Percentiles rank a stretch among this genome's conserved stretches.
Evolutionary conservation across 2,888 invertebrate genomes (phyloP).

Genomic region (Iselma pallidipennis): DNA sequence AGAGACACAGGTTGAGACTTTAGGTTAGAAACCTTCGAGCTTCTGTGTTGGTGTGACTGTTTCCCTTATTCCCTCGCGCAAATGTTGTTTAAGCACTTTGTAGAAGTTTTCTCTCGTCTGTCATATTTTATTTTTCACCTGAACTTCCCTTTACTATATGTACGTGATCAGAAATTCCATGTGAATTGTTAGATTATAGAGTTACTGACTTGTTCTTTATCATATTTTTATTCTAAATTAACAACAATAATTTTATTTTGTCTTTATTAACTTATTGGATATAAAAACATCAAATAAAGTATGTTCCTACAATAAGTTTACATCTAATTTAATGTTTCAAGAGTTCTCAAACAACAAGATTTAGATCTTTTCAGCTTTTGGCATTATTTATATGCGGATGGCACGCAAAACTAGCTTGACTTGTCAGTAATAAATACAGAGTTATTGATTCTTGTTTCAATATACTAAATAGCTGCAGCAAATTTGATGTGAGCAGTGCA

Average conservation of each 20-base stretch:
- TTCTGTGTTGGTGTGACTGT: conserved; percentile 24
- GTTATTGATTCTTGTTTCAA: not conserved
- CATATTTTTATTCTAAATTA: conserved; percentile 34
- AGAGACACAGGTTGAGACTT: conserved; percentile 37
- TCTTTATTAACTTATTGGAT: conserved; percentile 11
- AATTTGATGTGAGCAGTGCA: not conserved
- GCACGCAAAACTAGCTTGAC: not conserved
- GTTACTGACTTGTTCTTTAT: conserved; percentile 19
- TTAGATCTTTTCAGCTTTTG: not conserved
- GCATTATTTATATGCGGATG: not conserved
- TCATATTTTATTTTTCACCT: conserved; percentile 44
- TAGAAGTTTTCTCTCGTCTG: conserved; percentile 36
- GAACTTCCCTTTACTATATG: conserved; percentile 37
- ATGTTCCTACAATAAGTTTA: not conserved
- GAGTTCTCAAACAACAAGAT: not conserved
- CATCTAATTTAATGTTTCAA: not conserved
- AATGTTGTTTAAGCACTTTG: conserved; percentile 41
- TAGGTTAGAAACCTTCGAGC: conserved; percentile 28
- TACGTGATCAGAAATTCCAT: conserved; percentile 38
- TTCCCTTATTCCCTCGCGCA: conserved; percentile 29
- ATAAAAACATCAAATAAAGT: not conserved
- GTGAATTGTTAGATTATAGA: conserved; percentile 27
- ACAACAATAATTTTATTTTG: conserved; percentile 25
- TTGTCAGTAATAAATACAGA: not conserved
- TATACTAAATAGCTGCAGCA: not conserved